Base-by-base conservation (phyloP, 2,888 invertebrate species). In the Galerucella nymphaeae region DNA sequence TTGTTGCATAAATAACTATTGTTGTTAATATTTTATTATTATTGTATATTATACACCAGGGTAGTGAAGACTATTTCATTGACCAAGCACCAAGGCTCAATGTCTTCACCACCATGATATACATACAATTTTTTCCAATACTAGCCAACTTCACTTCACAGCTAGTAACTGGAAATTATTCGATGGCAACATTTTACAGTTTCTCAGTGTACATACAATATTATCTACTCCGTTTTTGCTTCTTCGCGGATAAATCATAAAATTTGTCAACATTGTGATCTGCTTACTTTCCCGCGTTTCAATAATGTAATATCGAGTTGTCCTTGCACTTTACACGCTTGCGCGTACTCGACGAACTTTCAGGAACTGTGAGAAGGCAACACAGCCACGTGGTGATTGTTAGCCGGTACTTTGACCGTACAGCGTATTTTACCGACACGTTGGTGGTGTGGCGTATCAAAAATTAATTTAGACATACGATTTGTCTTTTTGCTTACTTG, bases 341-440 rank as follows among this genome's bases (percentile, higher is more conserved):
- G 75, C 73, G 72, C 76, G n/a, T 14, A 41, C 61, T 67, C 71
- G 74, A 75, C 72, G 75, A 77, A 77, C 75, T 77, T 77, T 79
- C 77, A 76, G 76, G 76, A 77, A 76, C 69, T 20, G 57, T 62
- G 69, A 70, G 72, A 63, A 70, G 69, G 70, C 67, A 69, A 62
- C 67, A 65, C 70, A 72, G 79, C 79, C 81, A 81, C 81, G 81
- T 81, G 81, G 78, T 81, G 77, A 79, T 9, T 78, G 70, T 80
- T 75, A 71, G 75, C 78, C 79, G 78, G 79, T 76, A 67, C 70
- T 66, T 50, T 57, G 70, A 20, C 57, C 14, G 72, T 45, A 58
- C 62, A 41, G 6, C 9, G 55, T 61, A 18, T 20, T 61, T 8
- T 38, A 50, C 38, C 14, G 53, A 62, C 48, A 57, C 61, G 61